Percentiles rank a stretch among this genome's conserved stretches.
Evolutionary conservation across 1,140 invertebrate genomes (phyloP).

Genomic region (Bombus pascuorum): DNA sequence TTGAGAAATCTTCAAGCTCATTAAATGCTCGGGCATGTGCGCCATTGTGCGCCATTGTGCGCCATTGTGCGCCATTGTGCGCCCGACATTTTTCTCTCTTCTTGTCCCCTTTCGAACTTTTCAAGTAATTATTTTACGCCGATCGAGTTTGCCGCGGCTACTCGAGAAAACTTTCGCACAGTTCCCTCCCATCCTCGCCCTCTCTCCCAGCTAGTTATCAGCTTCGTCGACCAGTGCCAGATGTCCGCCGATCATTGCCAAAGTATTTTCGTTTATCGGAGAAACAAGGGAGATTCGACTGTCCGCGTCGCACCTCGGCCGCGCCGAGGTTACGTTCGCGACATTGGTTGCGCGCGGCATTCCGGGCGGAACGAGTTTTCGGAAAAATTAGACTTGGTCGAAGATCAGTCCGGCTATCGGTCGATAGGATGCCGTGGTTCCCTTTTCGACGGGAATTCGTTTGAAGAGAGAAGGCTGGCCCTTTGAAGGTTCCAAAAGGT

Average conservation of each 20-base stretch:
- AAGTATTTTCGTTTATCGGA: neutral
- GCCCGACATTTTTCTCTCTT: neutral
- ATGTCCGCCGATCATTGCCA: no score
- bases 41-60: neutral
- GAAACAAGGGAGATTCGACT: no score
- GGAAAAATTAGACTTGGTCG: neutral
- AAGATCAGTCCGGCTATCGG: neutral
- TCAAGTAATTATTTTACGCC: constrained; percentile 35
- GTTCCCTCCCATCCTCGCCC: no score
- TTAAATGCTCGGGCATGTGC: constrained; percentile 59
- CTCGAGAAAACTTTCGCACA: neutral
- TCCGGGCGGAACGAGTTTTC: neutral
- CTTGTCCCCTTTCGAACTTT: constrained; percentile 43
- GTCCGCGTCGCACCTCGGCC: no score
- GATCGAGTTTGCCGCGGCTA: neutral
- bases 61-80: constrained; percentile 9
- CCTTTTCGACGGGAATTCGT: neutral
- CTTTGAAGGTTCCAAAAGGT: constrained; percentile 11
- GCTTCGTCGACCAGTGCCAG: no score
- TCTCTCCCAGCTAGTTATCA: no score
- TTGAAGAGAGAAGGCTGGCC: neutral
- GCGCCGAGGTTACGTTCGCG: neutral
- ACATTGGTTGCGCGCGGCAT: no score
- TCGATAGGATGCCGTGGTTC: neutral
- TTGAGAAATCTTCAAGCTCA: constrained; percentile 49